These are phyloP conservation scores for Platycercus adscitus DNA, from an alignment of 2,113 vertebrate species.

Conservation along the genomic window DNA sequence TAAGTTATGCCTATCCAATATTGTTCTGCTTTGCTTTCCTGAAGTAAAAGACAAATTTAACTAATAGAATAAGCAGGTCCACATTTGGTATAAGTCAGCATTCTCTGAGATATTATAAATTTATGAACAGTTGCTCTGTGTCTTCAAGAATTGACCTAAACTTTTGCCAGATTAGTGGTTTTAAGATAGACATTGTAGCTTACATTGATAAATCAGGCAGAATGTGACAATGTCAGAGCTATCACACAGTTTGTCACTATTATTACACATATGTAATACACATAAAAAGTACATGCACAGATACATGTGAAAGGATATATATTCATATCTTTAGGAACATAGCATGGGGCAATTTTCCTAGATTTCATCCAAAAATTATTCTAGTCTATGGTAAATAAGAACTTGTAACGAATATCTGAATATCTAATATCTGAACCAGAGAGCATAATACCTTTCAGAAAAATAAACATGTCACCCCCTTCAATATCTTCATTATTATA, in stretches of 20 bases:
- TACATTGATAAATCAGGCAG: not conserved
- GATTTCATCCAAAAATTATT: not conserved
- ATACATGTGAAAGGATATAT: not conserved
- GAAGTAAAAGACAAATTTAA: not conserved
- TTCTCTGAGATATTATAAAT: not conserved
- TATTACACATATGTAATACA: not conserved
- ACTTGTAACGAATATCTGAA: not conserved
- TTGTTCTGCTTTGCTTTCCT: slow-evolving; percentile 18
- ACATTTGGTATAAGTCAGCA: not conserved
- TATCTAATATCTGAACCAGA: not conserved
- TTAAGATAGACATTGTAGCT: not conserved
- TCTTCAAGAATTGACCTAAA: slow-evolving; percentile 12
- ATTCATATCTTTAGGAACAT: not conserved
- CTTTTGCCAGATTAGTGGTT: not conserved
- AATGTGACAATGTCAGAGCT: not conserved
- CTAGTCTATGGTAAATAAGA: not conserved
- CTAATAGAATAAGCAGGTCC: not conserved
- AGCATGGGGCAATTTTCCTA: not conserved
- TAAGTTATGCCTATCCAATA: not conserved
- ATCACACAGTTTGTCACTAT: not conserved
- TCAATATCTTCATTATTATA: not conserved
- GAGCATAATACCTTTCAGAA: not conserved
- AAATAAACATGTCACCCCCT: not conserved
- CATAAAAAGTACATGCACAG: not conserved
- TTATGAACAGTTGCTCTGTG: not conserved